phyloP scores from a whole-genome alignment of 2,888 invertebrate genomes.

The Tetropium fuscum region DNA sequence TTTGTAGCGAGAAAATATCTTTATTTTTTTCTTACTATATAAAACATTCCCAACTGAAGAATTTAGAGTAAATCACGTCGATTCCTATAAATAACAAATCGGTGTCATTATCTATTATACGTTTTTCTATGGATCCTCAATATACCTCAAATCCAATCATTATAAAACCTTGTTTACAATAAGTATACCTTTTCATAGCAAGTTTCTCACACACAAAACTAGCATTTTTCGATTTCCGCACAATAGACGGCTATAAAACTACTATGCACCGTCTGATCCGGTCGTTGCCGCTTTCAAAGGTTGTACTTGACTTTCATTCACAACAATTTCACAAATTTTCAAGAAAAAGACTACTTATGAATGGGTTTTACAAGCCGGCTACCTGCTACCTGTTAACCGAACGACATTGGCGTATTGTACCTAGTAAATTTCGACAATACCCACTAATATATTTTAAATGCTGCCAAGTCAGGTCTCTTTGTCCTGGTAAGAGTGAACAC shows the following conservation, averaged over 20 bases:
- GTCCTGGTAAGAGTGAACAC: too few relatives aligned
- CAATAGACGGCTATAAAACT: constrained; percentile 30
- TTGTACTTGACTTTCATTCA: constrained; percentile 47
- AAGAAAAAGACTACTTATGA: constrained; percentile 38
- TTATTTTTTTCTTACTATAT: too few relatives aligned
- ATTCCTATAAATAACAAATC: too few relatives aligned
- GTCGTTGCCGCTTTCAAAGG: constrained; percentile 43
- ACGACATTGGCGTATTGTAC: too few relatives aligned
- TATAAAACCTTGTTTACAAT: constrained; percentile 37
- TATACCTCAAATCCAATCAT: constrained; percentile 5
- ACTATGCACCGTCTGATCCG: constrained; percentile 28
- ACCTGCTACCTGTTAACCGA: constrained; percentile 34
- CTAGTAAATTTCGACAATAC: constrained; percentile 44
- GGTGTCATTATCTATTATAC: too few relatives aligned
- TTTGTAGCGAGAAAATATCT: too few relatives aligned
- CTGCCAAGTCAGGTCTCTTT: constrained; percentile 8
- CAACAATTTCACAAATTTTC: constrained; percentile 41
- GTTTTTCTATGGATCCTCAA: neutral
- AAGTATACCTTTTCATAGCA: constrained; percentile 30
- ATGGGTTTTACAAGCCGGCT: constrained; percentile 37
- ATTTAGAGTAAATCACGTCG: too few relatives aligned
- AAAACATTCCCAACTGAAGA: too few relatives aligned
- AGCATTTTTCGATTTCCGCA: constrained; percentile 34
- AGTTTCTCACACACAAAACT: constrained; percentile 45
- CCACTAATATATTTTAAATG: constrained; percentile 24